phyloP scores from a whole-genome alignment of 2,888 invertebrate species.

The Noctua janthe region DNA sequence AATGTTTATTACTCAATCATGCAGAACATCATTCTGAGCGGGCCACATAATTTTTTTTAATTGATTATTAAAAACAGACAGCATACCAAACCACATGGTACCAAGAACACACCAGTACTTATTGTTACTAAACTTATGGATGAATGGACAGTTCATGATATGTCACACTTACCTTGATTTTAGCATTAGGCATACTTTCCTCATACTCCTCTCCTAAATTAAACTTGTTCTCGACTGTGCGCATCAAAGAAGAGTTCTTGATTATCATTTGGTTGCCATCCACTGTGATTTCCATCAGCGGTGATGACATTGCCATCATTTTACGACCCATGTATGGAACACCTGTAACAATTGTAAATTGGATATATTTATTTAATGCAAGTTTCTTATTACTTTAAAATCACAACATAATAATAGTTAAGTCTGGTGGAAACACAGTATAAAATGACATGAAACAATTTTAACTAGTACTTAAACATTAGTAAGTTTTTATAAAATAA shows the following conservation, averaged over 20 bases:
- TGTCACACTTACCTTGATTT: constrained; percentile 80
- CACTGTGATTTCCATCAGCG: constrained; percentile 90
- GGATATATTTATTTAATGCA: background rate
- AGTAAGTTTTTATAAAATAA: background rate
- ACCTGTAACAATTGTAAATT: constrained; percentile 79
- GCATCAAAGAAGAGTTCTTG: constrained; percentile 89
- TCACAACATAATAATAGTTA: background rate
- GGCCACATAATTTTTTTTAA: too few relatives aligned
- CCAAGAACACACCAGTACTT: background rate
- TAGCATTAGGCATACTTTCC: constrained; percentile 91
- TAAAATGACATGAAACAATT: too few relatives aligned
- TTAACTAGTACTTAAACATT: background rate
- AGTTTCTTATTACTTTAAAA: background rate
- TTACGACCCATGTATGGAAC: constrained; percentile 92
- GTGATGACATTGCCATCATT: constrained; percentile 91
- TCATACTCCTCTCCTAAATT: constrained; percentile 91
- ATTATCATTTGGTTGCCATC: constrained; percentile 91
- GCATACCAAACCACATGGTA: background rate
- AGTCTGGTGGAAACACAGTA: background rate
- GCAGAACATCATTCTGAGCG: too few relatives aligned
- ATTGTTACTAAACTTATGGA: background rate
- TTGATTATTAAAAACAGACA: background rate
- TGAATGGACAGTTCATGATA: background rate
- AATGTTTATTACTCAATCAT: too few relatives aligned
- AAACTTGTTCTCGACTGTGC: constrained; percentile 89